phyloP scores from a whole-genome alignment of 2,888 invertebrate species.

The Drosophila histrio region DNA sequence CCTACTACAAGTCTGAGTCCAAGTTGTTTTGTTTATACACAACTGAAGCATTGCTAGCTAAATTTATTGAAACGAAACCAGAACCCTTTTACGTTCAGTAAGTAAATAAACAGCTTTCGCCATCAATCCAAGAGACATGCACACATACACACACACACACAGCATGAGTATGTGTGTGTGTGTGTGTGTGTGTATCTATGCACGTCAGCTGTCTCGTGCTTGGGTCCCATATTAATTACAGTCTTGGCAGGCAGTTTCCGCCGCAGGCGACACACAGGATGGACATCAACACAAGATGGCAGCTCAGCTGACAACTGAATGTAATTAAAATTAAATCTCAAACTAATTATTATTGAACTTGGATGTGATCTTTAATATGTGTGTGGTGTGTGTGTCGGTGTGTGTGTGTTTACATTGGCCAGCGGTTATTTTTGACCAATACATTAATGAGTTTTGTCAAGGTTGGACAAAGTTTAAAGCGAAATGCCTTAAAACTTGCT shows the following conservation, averaged over 20 bases:
- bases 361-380: constrained; percentile 20
- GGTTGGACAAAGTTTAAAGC: constrained; percentile 46
- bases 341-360: constrained; percentile 77
- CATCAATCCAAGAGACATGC: constrained; percentile 33
- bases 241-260: constrained; percentile 64
- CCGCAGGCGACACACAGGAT: constrained; percentile 51
- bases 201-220: constrained; percentile 34
- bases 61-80: constrained; percentile 67
- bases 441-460: constrained; percentile 53
- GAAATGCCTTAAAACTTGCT: constrained; percentile 20
- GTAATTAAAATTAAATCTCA: constrained; percentile 82
- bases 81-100: constrained; percentile 59
- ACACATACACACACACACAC: constrained; percentile 1
- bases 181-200: constrained; percentile 16
- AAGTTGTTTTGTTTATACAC: constrained; percentile 32
- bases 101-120: constrained; percentile 56
- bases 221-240: constrained; percentile 68
- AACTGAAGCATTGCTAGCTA: constrained; percentile 15
- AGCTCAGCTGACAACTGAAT: constrained; percentile 54
- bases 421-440: constrained; percentile 55
- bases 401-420: constrained; percentile 46
- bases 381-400: constrained; percentile 2
- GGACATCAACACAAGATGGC: constrained; percentile 41
- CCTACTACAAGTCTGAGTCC: background rate
- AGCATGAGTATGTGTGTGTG: constrained; percentile 1